A percentile compares a stretch with the other conserved stretches of the same genome.
Evolutionary conservation across 2,797 vertebrate genomes (phyloP).

Genomic region (Bryconaethiops microstoma): DNA sequence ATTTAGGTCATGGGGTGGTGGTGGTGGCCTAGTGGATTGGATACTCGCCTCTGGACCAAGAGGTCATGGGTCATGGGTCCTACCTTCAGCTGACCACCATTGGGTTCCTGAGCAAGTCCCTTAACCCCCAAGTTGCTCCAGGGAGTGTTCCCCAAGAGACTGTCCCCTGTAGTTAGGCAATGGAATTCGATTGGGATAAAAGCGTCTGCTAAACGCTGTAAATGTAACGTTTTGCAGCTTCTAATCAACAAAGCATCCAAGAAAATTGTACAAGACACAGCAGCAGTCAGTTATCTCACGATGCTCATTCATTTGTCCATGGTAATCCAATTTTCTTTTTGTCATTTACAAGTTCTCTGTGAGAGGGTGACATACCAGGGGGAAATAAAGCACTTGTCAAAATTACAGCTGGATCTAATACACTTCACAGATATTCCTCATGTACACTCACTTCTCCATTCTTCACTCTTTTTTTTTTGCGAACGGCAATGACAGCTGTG

Average conservation of each 20-base stretch:
- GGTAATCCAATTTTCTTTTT: neutral
- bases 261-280: neutral
- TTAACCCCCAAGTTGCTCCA: too few relatives aligned
- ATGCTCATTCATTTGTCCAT: neutral
- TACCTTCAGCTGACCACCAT: too few relatives aligned
- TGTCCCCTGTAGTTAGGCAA: too few relatives aligned
- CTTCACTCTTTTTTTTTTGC: neutral
- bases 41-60: too few relatives aligned
- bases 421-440: neutral
- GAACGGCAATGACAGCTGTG: neutral
- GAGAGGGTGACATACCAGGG: neutral
- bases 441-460: neutral
- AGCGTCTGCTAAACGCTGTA: too few relatives aligned
- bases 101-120: too few relatives aligned
- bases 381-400: neutral
- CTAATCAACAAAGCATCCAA: neutral
- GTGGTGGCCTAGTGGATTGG: too few relatives aligned
- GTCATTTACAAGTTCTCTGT: neutral
- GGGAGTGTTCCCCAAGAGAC: too few relatives aligned
- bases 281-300: neutral
- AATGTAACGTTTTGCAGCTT: too few relatives aligned
- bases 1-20: too few relatives aligned
- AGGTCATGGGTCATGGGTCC: too few relatives aligned
- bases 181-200: too few relatives aligned
- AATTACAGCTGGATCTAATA: neutral